Evolutionary conservation across 2,113 vertebrate genomes (phyloP).

Genomic region (Mola mola): DNA sequence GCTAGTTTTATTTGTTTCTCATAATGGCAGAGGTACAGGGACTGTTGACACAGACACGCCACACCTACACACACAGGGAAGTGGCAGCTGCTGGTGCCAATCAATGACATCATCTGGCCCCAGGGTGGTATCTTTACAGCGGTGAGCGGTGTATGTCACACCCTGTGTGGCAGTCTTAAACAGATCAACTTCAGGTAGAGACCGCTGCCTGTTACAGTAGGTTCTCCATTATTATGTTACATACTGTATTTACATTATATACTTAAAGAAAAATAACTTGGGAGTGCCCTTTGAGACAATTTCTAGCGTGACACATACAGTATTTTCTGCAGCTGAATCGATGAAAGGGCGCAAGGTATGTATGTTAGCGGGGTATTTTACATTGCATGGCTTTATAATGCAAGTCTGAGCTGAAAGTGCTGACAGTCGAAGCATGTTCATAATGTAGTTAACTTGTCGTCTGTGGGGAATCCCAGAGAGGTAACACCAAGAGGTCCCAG

Average conservation of each 20-base stretch:
- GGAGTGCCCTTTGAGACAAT: too few species aligned
- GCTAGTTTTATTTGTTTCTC: background rate
- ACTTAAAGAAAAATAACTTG: too few species aligned
- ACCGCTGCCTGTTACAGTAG: conserved; percentile 24
- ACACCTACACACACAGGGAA: conserved; percentile 41
- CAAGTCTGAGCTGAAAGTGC: too few species aligned
- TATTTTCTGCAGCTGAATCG: too few species aligned
- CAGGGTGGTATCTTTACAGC: conserved; percentile 27
- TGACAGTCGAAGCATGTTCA: too few species aligned
- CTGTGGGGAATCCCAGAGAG: conserved; percentile 34
- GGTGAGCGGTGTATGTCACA: conserved; percentile 22
- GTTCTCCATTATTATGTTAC: conserved; percentile 8
- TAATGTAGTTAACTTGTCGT: conserved; percentile 17
- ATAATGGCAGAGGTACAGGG: conserved; percentile 4
- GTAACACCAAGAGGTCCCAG: background rate
- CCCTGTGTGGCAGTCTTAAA: conserved; percentile 28
- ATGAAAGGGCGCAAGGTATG: too few species aligned
- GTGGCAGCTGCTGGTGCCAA: conserved; percentile 65
- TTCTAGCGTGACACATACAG: too few species aligned
- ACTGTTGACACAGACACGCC: conserved; percentile 8
- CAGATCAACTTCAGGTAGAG: conserved; percentile 17
- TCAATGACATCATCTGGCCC: conserved; percentile 69
- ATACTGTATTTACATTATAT: too few species aligned
- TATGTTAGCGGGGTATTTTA: background rate
- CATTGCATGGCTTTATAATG: too few species aligned